A percentile compares a stretch with the other conserved stretches of the same genome.
phyloP scores from a whole-genome alignment of 2,888 invertebrate genomes.

The Nephrotoma flavescens region DNA sequence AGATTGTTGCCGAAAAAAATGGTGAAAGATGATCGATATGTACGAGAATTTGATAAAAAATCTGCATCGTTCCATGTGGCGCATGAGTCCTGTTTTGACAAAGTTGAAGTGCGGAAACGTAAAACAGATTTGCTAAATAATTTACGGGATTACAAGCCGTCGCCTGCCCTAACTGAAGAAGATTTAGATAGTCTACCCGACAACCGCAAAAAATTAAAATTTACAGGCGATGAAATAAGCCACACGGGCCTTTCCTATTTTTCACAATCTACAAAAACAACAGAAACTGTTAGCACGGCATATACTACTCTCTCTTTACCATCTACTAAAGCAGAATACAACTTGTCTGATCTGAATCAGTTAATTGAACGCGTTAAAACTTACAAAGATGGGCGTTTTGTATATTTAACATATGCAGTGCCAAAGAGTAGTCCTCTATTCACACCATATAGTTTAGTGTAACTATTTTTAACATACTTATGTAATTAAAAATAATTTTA shows the following conservation, averaged over 20 bases:
- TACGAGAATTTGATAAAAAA: neutral
- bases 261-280: neutral
- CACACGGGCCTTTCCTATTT: neutral
- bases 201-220: neutral
- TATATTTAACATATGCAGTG: slow-evolving; percentile 63
- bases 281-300: neutral
- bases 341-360: neutral
- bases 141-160: neutral
- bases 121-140: neutral
- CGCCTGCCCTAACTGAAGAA: too few species aligned
- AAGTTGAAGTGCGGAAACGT: neutral
- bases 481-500: neutral
- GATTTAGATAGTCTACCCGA: neutral
- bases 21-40: neutral
- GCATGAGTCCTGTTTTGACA: neutral
- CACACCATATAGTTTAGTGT: slow-evolving; percentile 62
- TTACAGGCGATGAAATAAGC: neutral
- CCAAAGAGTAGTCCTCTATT: slow-evolving; percentile 57
- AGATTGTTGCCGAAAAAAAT: neutral
- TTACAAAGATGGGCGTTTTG: slow-evolving; percentile 46
- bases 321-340: neutral
- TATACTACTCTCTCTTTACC: neutral
- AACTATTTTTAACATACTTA: slow-evolving; percentile 19
- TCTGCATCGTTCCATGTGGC: neutral
- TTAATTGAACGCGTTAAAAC: slow-evolving; percentile 27